These are phyloP conservation scores for Heliconius nattereri DNA, from an alignment of 1,140 invertebrate genomes.

Conservation along the genomic window DNA sequence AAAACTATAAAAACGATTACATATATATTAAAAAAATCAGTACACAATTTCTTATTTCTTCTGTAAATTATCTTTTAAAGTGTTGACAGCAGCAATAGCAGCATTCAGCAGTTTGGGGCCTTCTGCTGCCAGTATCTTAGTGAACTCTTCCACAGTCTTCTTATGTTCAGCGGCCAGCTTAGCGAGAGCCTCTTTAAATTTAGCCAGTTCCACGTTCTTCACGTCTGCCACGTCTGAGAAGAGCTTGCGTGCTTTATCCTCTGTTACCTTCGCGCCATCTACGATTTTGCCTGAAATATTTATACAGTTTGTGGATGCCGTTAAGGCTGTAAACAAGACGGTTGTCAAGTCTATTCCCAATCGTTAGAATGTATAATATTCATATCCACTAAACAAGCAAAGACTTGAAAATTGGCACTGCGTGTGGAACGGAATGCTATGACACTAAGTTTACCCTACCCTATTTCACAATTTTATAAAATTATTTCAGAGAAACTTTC, in stretches of 20 bases:
- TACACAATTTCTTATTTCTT: conserved; percentile 36
- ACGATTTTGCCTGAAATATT: conserved; percentile 53
- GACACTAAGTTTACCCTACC: too few relatives aligned
- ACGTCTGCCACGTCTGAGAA: conserved; percentile 48
- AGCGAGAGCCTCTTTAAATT: conserved; percentile 52
- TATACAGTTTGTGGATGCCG: too few relatives aligned
- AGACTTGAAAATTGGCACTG: too few relatives aligned
- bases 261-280: conserved; percentile 46
- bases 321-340: too few relatives aligned
- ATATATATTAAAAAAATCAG: neutral
- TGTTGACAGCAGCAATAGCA: conserved; percentile 37
- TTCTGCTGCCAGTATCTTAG: conserved; percentile 44
- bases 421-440: too few relatives aligned
- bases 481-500: too few relatives aligned
- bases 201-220: conserved; percentile 45
- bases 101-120: conserved; percentile 46
- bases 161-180: conserved; percentile 52
- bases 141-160: conserved; percentile 46
- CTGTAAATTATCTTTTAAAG: conserved; percentile 47
- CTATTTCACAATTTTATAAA: too few relatives aligned
- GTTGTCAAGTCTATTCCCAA: too few relatives aligned
- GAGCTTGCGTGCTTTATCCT: conserved; percentile 48
- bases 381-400: too few relatives aligned
- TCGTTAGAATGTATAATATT: too few relatives aligned
- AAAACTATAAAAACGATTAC: too few relatives aligned